These are phyloP conservation scores for Centruroides sculpturatus DNA, from an alignment of 1,140 invertebrate genomes.

Conservation along the genomic window DNA sequence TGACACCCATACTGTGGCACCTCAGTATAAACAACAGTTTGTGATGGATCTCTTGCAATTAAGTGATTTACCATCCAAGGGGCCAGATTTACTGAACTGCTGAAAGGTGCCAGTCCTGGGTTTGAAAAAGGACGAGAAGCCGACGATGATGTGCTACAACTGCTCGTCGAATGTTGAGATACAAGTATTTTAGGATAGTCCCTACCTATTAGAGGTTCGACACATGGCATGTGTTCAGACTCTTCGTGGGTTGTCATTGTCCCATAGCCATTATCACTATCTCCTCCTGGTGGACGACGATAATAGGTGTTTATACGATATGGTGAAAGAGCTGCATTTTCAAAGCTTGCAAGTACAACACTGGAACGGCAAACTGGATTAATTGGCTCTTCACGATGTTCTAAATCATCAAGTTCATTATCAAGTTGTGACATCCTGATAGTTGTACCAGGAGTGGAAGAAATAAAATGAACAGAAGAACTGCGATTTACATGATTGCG, in stretches of 20 bases:
- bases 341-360: conserved; percentile 31
- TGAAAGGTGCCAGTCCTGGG: conserved; percentile 24
- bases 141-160: conserved; percentile 4
- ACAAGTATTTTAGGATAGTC: conserved; percentile 28
- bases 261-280: conserved; percentile 84
- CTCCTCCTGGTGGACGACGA: conserved; percentile 47
- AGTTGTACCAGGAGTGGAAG: conserved; percentile 24
- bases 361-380: conserved; percentile 25
- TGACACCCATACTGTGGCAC: conserved; percentile 34
- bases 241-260: conserved; percentile 89
- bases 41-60: conserved; percentile 20
- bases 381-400: conserved; percentile 21
- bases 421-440: conserved; percentile 32
- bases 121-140: conserved; percentile 2
- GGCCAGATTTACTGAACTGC: conserved; percentile 24
- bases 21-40: conserved; percentile 34
- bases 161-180: conserved; percentile 5
- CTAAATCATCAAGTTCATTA: conserved; percentile 36
- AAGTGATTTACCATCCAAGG: conserved; percentile 22
- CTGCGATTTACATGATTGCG: conserved; percentile 33
- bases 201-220: conserved; percentile 38
- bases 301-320: conserved; percentile 72
- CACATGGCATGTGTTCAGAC: conserved; percentile 56
- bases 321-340: conserved; percentile 54
- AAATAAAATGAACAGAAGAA: conserved; percentile 26